A percentile compares a stretch with the other conserved stretches of the same genome.
Conservation (phyloP, 30 jellyfish, hydroid and myxozoan species). For the Hydra vulgaris region DNA sequence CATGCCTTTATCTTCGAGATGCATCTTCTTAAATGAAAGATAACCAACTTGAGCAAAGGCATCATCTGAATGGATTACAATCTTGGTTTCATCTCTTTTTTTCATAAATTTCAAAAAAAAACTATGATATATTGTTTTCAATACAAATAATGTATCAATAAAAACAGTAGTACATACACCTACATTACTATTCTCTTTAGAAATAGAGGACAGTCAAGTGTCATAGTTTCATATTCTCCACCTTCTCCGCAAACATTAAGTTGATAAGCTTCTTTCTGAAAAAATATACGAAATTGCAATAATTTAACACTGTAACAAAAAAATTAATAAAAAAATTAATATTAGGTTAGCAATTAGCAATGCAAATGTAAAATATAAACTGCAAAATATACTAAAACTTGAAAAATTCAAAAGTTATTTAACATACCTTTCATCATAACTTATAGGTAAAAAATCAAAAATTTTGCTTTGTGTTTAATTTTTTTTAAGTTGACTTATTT, state of each 20-base stretch:
- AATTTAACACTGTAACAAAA: neutral
- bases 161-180: too few species aligned
- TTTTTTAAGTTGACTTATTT: too few species aligned
- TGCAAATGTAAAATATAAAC: too few species aligned
- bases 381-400: too few species aligned
- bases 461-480: too few species aligned
- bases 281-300: too few species aligned
- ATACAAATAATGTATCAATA: too few species aligned
- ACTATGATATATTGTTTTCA: too few species aligned
- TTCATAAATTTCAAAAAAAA: neutral
- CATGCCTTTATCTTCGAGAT: conserved; percentile 62
- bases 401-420: too few species aligned
- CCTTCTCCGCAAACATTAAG: conserved; percentile 89
- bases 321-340: neutral
- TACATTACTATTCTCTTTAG: conserved; percentile 63
- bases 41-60: conserved; percentile 93
- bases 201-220: conserved; percentile 85
- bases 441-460: too few species aligned
- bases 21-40: conserved; percentile 47
- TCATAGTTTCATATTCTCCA: conserved; percentile 97
- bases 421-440: too few species aligned
- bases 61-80: conserved; percentile 71
- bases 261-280: conserved; percentile 44
- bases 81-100: conserved; percentile 50
- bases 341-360: too few species aligned